phyloP scores from a whole-genome alignment of 2,113 vertebrate genomes.

The Nothocercus nigrocapillus region DNA sequence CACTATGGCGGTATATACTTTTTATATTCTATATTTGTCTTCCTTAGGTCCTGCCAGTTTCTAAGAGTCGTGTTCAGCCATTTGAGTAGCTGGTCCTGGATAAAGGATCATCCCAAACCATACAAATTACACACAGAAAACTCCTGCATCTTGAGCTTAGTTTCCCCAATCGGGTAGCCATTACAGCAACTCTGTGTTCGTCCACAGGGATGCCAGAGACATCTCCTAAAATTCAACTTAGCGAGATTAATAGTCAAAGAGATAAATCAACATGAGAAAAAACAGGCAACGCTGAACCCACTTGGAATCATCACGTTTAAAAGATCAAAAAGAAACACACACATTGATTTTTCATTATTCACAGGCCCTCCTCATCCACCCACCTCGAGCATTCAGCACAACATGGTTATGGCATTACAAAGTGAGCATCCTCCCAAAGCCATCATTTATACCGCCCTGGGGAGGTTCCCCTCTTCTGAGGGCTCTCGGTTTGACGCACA shows the following conservation, averaged over 20 bases:
- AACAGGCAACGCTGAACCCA: background rate
- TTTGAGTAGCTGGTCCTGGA: slow-evolving; percentile 20
- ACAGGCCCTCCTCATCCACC: background rate
- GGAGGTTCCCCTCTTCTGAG: background rate
- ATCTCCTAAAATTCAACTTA: slow-evolving; percentile 33
- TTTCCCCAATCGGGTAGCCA: slow-evolving; percentile 38
- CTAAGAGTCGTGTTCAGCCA: background rate
- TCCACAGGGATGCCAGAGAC: slow-evolving; percentile 20
- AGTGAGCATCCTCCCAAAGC: background rate
- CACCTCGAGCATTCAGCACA: background rate
- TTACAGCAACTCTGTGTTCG: slow-evolving; percentile 51
- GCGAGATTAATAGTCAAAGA: background rate
- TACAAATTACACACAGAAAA: slow-evolving; percentile 40
- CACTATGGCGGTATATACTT: background rate
- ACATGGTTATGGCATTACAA: background rate
- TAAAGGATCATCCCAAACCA: slow-evolving; percentile 45
- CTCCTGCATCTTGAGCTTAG: background rate
- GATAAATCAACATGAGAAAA: background rate
- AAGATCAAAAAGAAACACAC: background rate
- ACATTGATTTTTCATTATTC: background rate
- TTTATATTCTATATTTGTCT: background rate
- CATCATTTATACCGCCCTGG: background rate
- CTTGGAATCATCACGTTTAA: background rate
- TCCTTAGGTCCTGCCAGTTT: background rate
- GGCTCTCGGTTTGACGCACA: background rate